These are phyloP conservation scores for Hippocampus zosterae DNA, from an alignment of 2,113 vertebrate species.

Conservation along the genomic window DNA sequence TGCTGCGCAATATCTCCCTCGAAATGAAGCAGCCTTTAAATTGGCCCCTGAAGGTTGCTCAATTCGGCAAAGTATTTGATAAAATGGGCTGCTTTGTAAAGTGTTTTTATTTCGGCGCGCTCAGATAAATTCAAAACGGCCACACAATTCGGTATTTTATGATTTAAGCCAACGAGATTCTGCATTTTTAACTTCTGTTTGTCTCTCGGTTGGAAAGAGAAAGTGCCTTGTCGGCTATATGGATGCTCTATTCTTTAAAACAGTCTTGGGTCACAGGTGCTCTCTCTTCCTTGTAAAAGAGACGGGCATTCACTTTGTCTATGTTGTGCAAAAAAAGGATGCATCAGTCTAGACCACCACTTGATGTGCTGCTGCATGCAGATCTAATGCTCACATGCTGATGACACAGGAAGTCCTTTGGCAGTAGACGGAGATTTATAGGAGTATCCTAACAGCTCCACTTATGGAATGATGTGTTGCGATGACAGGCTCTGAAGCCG, in stretches of 20 bases:
- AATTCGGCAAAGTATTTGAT: conserved; percentile 65
- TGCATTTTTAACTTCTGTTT: not conserved
- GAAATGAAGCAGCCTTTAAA: conserved; percentile 65
- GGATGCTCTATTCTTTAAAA: not conserved
- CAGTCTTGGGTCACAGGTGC: not conserved
- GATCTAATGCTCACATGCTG: not conserved
- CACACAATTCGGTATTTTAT: conserved; percentile 1
- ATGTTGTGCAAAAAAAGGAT: not conserved
- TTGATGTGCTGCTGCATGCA: not conserved
- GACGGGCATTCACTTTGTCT: not conserved
- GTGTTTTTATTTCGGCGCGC: conserved; percentile 40
- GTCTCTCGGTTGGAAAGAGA: not conserved
- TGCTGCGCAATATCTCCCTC: conserved; percentile 70
- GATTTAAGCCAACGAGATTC: not conserved
- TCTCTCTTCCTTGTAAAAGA: not conserved
- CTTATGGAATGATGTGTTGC: not conserved
- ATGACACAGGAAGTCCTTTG: not conserved
- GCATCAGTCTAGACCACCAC: not conserved
- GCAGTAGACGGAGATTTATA: not conserved
- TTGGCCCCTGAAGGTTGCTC: conserved; percentile 59
- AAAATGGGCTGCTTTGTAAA: conserved; percentile 58
- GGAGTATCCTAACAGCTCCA: not conserved
- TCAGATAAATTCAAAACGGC: not conserved
- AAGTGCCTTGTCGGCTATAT: not conserved
- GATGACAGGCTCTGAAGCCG: not conserved